Evolutionary conservation across 2,113 vertebrate genomes (phyloP), one percentile per base, ranked within the genome.

Genomic region (Onychostoma macrolepis): DNA sequence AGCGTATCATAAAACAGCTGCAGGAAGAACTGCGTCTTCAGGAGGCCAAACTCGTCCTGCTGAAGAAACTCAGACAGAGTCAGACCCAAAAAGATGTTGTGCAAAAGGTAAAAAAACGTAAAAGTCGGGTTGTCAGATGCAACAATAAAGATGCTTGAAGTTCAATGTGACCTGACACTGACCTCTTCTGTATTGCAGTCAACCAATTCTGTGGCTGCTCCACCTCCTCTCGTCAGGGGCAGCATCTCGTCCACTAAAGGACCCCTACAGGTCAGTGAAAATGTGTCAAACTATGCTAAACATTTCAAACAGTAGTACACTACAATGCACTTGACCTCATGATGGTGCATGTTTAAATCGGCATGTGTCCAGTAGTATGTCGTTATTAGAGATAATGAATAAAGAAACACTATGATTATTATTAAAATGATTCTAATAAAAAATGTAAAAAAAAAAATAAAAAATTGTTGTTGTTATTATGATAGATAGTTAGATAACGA

Each of bases 21-120:
- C 97, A 98, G 89, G 98, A 99, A 87, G 98, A 99, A 88, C 91
- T 99, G 80, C 89, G 98, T 89, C 94, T 99, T 80, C 98, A 99
- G 90, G 98, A 99, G 92, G 98, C 98, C 74, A 99, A 98, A 72
- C 94, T 99, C 0, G 98, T 99, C 58, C 91, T 99, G 56, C 93
- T 99, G 24, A 99, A 99, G 90, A 99, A 99, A 83, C 90, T 99
- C 3, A 93, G 98, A n/a, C 98, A 99, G 87, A 99, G 98, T 91
- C 98, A 99, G 89, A 97, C 97, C 84, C 98, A 99, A 91, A 99
- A 99, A 91, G 98, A 99, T 65, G 91, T 94, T 0, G 88, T 94
- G 1, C 96, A 97, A 91, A 99, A 99, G 97, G 98, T 98, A 90
- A n/a, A 63, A 4, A 53, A 3, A 83, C 2, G 1, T 26, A 30